phyloP scores from a whole-genome alignment of 1,140 invertebrate genomes.

The Neodiprion lecontei region DNA sequence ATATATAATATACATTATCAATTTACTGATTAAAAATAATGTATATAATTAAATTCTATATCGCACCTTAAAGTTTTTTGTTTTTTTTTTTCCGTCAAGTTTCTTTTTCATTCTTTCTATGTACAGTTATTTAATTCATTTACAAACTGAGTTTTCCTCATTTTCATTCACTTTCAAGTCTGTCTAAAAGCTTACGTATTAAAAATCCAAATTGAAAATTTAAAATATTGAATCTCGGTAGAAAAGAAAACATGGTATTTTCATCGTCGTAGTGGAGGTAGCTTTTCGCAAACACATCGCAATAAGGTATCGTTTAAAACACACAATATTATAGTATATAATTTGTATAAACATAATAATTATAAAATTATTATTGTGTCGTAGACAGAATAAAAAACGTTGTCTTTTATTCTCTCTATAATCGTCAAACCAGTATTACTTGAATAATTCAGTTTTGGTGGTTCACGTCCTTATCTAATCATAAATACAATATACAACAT shows the following conservation, averaged over 20 bases:
- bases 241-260: neutral
- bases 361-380: neutral
- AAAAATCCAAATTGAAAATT: no score
- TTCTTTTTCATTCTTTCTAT: neutral
- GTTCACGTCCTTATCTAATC: slow-evolving; percentile 2
- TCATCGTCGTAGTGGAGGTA: neutral
- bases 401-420: neutral
- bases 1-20: neutral
- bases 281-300: neutral
- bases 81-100: neutral
- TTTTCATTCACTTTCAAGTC: neutral
- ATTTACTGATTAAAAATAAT: neutral
- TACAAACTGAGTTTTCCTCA: neutral
- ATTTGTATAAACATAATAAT: neutral
- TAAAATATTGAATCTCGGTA: neutral
- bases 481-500: neutral
- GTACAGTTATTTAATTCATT: neutral
- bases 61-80: neutral
- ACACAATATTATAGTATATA: neutral
- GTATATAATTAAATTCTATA: neutral
- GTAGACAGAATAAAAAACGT: neutral
- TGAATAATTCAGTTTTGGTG: neutral
- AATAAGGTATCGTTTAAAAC: neutral
- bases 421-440: neutral
- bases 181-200: neutral